Base-by-base conservation (phyloP, 2,113 vertebrate genomes). In the Anhinga anhinga region DNA sequence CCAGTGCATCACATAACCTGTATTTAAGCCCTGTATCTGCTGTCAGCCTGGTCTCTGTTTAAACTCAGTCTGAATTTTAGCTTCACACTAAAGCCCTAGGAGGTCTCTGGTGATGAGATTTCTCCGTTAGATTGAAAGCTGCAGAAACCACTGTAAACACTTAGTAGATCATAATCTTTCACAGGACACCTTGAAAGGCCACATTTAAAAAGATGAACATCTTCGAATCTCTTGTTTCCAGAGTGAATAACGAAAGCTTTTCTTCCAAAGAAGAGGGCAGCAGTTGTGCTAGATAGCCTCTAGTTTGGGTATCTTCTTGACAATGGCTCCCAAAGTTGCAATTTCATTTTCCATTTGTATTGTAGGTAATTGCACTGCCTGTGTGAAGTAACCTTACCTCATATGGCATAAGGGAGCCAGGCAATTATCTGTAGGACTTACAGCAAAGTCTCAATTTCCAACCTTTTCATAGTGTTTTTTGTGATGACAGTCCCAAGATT, bases 311-410 rank as follows among this genome's bases (percentile, higher is more conserved):
- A 40, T 80, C 80, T 25, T 83, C 94, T 44, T 62, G 63, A 87
- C 80, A 90, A 77, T 42, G 6, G 11, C 32, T 30, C 55, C 50
- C 74, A 11, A 83, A 91, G 86, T 50, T 86, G 86, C 77, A 67
- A 83, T 90, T 93, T 83, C 91, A 55, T 76, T 92, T 93, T 83
- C 92, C 84, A 86, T 74, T 82, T 86, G 76, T 80, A 29, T 5
- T 6, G 86, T 3, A 80, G 86, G 74, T 92, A 94, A 94, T 76
- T 82, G 86, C 70, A 27, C 2, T 61, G 79, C 92, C 90, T 76
- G 82, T 8, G 15, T 38, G 78, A 50, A 79, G 66, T 42, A n/a
- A 86, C 93, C 52, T 55, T 13, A 47, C 88, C 8, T 47, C 59
- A 22, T 7, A 8, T 1, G 0, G 71, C 80, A 12, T 8, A 3